Percentiles rank a stretch among this genome's conserved stretches.
phyloP scores from a whole-genome alignment of 2,888 invertebrate species.

The Stictocephala bisonia region DNA sequence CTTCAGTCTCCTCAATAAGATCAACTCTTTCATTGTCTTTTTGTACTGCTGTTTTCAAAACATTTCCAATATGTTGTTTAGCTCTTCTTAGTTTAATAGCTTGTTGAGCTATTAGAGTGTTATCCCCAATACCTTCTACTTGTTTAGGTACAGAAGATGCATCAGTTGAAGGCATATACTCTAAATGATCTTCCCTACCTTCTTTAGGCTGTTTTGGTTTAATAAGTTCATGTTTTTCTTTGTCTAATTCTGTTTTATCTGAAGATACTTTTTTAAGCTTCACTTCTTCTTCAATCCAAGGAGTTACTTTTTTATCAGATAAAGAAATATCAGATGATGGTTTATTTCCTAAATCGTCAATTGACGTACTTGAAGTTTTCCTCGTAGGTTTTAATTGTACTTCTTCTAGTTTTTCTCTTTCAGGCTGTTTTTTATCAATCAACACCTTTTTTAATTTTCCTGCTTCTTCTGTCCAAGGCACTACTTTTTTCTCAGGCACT shows the following conservation, averaged over 20 bases:
- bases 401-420: conserved; percentile 61
- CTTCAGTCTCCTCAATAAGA: conserved; percentile 45
- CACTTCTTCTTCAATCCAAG: conserved; percentile 64
- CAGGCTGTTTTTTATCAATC: conserved; percentile 51
- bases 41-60: conserved; percentile 24
- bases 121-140: conserved; percentile 20
- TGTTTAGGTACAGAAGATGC: conserved; percentile 1
- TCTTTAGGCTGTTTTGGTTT: not conserved
- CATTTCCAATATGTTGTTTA: conserved; percentile 40
- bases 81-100: conserved; percentile 30
- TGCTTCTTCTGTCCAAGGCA: conserved; percentile 64
- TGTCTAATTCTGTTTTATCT: not conserved
- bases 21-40: conserved; percentile 47
- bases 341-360: conserved; percentile 43
- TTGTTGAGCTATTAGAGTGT: conserved; percentile 19
- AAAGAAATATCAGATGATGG: not conserved
- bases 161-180: not conserved
- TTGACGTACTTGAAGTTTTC: conserved; percentile 61
- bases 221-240: not conserved
- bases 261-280: conserved; percentile 38
- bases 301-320: conserved; percentile 48
- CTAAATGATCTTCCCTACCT: not conserved
- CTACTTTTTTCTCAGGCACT: conserved; percentile 32
- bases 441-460: conserved; percentile 53
- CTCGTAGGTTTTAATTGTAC: conserved; percentile 67